Evolutionary conservation across 2,113 vertebrate species (phyloP), one percentile per base, ranked within the genome.

Genomic region (Emydocephalus ijimae): DNA sequence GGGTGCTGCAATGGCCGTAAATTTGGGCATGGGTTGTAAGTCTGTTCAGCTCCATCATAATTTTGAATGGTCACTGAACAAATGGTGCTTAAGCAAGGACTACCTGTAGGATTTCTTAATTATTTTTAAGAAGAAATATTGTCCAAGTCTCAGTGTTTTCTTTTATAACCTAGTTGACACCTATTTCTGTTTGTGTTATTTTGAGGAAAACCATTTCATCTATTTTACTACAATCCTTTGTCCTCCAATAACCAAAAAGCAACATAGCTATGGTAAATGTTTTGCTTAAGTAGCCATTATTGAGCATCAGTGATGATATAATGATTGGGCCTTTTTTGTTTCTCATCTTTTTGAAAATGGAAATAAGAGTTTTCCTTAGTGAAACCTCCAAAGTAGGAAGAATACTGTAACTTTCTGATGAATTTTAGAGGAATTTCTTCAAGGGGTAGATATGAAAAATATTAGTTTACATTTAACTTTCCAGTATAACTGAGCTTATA

Each of bases 371-470:
- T 88, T 88, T 7, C 11, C 34, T 92, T 50, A 69, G 86, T 11
- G 52, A 39, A 88, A 11, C 4, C 14, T 64, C 23, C 87, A 69
- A 54, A 43, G 2, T 64, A n/a, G 48, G 91, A 50, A 87, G 18
- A 34, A 50, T n/a, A 87, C 24, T 18, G 64, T 74, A 74, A 26
- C n/a, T 54, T 56, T 61, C 3, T 29, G 54, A 54, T 2, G 23
- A 10, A 59, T 57, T 45, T 85, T 12, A 59, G 26, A 43, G 48
- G 20, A 54, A 85, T 90, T 29, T 69, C 15, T 69, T 94, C 21
- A 21, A 90, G 94, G 34, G 24, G 43, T 92, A 29, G 26, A 34
- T 90, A 21, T 91, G 85, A 93, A 24, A 12, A 92, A 50, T 1
- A 52, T 74, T 9, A 93, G 45, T 21, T 26, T 64, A 45, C 39